These are phyloP conservation scores for Aramus guarauna DNA, from an alignment of 2,113 vertebrate genomes.

Conservation along the genomic window DNA sequence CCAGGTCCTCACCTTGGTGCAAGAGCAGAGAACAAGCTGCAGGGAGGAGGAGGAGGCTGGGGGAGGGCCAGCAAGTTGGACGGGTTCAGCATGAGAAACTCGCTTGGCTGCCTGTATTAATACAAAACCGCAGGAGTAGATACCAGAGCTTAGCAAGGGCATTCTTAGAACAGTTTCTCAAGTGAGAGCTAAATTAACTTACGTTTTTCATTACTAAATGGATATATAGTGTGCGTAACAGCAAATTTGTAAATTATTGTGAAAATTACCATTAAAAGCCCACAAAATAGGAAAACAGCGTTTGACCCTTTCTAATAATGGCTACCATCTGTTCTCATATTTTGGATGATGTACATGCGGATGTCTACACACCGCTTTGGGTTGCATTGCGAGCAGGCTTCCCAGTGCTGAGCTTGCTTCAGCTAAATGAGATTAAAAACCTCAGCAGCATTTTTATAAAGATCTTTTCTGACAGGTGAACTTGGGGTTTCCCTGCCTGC, in stretches of 20 bases:
- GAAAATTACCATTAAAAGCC: constrained; percentile 51
- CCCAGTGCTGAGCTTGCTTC: not conserved
- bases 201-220: not conserved
- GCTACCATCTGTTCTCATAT: not conserved
- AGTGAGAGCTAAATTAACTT: not conserved
- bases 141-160: not conserved
- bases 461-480: not conserved
- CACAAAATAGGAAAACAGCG: not conserved
- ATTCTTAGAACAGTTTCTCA: not conserved
- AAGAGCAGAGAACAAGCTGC: not conserved
- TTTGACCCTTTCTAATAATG: not conserved
- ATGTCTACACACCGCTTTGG: not conserved
- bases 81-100: constrained; percentile 9
- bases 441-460: not conserved
- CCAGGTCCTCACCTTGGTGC: not conserved
- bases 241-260: constrained; percentile 28
- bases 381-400: rapidly evolving
- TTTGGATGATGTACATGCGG: not conserved
- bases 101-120: not conserved
- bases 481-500: not conserved
- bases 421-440: not conserved
- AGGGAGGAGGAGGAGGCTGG: not conserved
- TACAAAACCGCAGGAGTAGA: not conserved
- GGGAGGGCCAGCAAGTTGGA: not conserved
- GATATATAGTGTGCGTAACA: not conserved